phyloP scores from a whole-genome alignment of 2,797 vertebrate genomes.

The Ataeniobius toweri region DNA sequence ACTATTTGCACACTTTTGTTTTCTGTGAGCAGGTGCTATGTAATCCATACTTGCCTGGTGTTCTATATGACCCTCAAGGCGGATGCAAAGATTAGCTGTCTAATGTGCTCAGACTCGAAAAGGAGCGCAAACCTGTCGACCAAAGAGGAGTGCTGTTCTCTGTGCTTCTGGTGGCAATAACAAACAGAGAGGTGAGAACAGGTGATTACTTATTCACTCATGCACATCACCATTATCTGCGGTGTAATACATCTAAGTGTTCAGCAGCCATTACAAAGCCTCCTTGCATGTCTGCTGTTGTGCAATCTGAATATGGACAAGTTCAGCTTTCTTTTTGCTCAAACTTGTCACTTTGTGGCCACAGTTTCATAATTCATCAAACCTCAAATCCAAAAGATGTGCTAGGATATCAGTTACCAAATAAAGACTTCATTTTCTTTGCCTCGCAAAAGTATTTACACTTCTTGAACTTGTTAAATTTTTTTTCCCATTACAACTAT shows the following conservation, averaged over 20 bases:
- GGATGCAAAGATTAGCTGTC: slow-evolving; percentile 64
- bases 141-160: slow-evolving; percentile 51
- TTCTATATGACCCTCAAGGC: slow-evolving; percentile 40
- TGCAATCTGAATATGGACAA: slow-evolving; percentile 4
- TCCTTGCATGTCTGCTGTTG: slow-evolving; percentile 27
- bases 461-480: not conserved
- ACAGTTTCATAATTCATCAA: slow-evolving; percentile 45
- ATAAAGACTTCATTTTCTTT: slow-evolving; percentile 44
- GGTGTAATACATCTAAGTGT: slow-evolving; percentile 49
- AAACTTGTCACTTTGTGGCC: slow-evolving; percentile 22
- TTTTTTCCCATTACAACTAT: not conserved
- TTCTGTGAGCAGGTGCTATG: slow-evolving; percentile 52
- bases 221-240: slow-evolving; percentile 34
- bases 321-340: slow-evolving; percentile 1
- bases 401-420: slow-evolving; percentile 46
- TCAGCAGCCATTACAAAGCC: slow-evolving; percentile 38
- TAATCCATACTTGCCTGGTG: slow-evolving; percentile 43
- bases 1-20: slow-evolving; percentile 33
- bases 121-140: slow-evolving; percentile 51
- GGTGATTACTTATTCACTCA: slow-evolving; percentile 66
- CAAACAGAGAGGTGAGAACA: slow-evolving; percentile 56
- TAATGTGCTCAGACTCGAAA: slow-evolving; percentile 61
- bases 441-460: not conserved
- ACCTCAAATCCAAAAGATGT: slow-evolving; percentile 34
- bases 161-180: slow-evolving; percentile 59